Evolutionary conservation across 2,797 vertebrate genomes (phyloP).

Genomic region (Hirundo rustica): DNA sequence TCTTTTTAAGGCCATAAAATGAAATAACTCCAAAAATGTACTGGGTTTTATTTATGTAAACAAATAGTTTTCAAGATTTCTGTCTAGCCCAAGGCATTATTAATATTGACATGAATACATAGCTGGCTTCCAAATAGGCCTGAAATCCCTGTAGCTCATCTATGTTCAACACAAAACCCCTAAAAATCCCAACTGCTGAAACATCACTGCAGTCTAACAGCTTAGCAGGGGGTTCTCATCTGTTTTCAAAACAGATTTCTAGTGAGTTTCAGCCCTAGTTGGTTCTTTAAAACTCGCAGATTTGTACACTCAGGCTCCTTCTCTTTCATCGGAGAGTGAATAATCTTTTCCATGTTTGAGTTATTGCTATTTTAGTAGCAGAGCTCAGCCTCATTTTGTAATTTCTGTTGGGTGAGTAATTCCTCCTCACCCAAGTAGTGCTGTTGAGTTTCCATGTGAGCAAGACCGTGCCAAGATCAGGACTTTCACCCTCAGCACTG

Average conservation of each 20-base stretch:
- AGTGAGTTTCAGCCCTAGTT: not conserved
- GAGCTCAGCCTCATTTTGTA: not conserved
- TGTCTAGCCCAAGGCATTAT: slow-evolving; percentile 4
- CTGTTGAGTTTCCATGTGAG: not conserved
- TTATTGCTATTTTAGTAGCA: slow-evolving; percentile 32
- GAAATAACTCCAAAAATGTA: not conserved
- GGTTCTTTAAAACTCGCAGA: not conserved
- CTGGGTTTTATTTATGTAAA: slow-evolving; percentile 24
- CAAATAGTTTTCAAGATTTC: slow-evolving; percentile 12
- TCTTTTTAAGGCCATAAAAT: slow-evolving; percentile 12
- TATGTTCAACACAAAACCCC: not conserved
- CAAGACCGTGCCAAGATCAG: slow-evolving; percentile 30
- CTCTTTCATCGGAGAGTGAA: not conserved
- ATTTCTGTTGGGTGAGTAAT: slow-evolving; percentile 10
- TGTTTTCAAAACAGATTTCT: slow-evolving; percentile 18
- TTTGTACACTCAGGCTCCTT: not conserved
- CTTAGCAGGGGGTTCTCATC: not conserved
- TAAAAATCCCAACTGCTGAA: not conserved
- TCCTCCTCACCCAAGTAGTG: not conserved
- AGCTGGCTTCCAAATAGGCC: slow-evolving; percentile 7
- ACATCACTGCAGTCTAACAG: not conserved
- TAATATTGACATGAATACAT: not conserved
- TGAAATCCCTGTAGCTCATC: not conserved
- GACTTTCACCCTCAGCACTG: slow-evolving; percentile 17
- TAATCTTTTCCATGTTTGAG: slow-evolving; percentile 28